Base-by-base conservation (phyloP, 2,888 invertebrate genomes). In the Sabellastarte sp. region DNA sequence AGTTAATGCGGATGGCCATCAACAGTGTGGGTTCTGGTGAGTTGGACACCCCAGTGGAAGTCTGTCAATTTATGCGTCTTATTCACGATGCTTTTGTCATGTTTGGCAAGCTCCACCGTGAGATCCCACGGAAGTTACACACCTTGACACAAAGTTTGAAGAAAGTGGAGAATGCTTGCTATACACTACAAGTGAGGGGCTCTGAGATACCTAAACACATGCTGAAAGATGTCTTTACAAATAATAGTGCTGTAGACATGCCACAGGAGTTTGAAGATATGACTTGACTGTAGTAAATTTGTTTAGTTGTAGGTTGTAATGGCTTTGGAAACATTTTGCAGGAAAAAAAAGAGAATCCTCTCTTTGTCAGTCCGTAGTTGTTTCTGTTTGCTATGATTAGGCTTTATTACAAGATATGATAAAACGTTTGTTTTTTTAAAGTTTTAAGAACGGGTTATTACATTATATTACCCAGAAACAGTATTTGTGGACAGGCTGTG, bases 1-100 rank as follows among this genome's bases (percentile, higher is more conserved):
- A 95, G 82, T 81, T 95, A 53, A 95, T 95, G 95, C 87, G 95
- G 59, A 88, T 90, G 73, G 92, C 93, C 61, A 92, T 95, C 4
- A 92, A 91, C 78, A 90, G 90, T 73, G 87, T 94, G 1, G 92
- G 92, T 2, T 64, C 59, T 30, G 69, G 69, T 0, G 90, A 93
- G 70, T 87, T 89, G 20, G 87, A 88, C 1, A 89, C 88, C 56
- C 92, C 93, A 4, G 89, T 75, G 63, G 63, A 77, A 63, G 69
- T 84, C 1, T 91, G 92, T 76, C 87, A 88, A 64, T 88, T 90
- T 73, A 87, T 94, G n/a, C 88, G 90, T 74, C 82, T 87, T 41
- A 86, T 85, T 52, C 74, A 81, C 64, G 76, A 77, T 57, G 81
- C 80, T 1, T 84, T 76, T 88, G 88, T 88, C 76, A 82, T 89